phyloP scores from a whole-genome alignment of 1,140 invertebrate species.

The Leptinotarsa undecemlineata region DNA sequence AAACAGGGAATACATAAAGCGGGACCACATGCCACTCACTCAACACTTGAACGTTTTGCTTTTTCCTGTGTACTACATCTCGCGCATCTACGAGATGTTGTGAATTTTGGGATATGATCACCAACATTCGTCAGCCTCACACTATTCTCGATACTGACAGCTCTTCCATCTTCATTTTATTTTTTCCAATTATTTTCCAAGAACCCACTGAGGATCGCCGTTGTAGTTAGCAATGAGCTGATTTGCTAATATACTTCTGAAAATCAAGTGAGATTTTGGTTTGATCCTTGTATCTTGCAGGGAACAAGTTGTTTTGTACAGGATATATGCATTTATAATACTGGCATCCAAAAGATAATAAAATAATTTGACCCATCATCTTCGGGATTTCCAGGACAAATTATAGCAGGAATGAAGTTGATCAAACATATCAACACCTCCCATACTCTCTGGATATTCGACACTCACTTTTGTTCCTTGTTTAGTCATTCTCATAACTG shows the following conservation, averaged over 20 bases:
- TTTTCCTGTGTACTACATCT: neutral
- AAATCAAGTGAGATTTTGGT: constrained; percentile 7
- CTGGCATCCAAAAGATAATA: constrained; percentile 39
- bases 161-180: neutral
- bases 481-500: neutral
- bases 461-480: constrained; percentile 28
- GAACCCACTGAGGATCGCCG: neutral
- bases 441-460: constrained; percentile 45
- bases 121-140: neutral
- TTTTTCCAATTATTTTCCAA: neutral
- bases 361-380: constrained; percentile 55
- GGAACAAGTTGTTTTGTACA: too few relatives aligned
- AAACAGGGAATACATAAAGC: neutral
- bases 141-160: neutral
- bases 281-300: neutral
- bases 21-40: neutral
- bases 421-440: constrained; percentile 52
- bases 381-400: constrained; percentile 51
- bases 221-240: neutral
- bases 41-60: neutral
- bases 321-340: too few relatives aligned
- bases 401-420: constrained; percentile 49
- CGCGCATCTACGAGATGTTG: neutral
- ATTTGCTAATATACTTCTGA: constrained; percentile 8
- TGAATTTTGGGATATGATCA: neutral